Percentiles rank a stretch among this genome's conserved stretches.
phyloP scores from a whole-genome alignment of 1,140 invertebrate genomes.

The Drosophila nasuta region DNA sequence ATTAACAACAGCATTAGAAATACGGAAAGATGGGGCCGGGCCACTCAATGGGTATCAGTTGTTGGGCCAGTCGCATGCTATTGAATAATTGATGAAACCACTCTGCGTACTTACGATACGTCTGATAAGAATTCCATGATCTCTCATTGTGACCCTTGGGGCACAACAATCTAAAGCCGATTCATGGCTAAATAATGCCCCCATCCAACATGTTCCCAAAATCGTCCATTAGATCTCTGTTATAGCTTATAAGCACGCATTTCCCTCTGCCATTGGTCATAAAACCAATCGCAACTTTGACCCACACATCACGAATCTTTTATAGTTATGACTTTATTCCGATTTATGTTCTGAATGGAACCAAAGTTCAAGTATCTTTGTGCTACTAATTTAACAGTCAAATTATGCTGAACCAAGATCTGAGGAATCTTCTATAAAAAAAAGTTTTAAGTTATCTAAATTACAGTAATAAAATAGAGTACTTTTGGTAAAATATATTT shows the following conservation, averaged over 20 bases:
- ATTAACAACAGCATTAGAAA: constrained; percentile 76
- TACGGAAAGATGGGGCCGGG: constrained; percentile 34
- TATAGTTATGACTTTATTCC: constrained; percentile 18
- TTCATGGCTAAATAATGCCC: constrained; percentile 62
- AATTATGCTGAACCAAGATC: not conserved
- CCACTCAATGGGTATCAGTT: constrained; percentile 11
- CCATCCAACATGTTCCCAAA: constrained; percentile 2
- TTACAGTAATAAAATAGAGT: no score
- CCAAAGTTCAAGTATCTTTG: not conserved
- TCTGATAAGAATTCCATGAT: constrained; percentile 27
- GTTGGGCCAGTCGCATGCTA: constrained; percentile 53
- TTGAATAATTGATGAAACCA: constrained; percentile 71
- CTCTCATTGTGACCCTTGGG: constrained; percentile 23
- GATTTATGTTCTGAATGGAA: not conserved
- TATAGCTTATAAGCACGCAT: constrained; percentile 11
- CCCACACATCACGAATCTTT: not conserved
- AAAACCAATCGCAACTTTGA: constrained; percentile 13
- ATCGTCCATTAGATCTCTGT: constrained; percentile 1
- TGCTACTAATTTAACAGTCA: not conserved
- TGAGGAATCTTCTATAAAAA: not conserved
- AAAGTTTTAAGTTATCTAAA: not conserved
- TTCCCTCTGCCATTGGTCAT: constrained; percentile 1
- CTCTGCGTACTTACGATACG: constrained; percentile 30
- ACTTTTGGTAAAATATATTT: no score
- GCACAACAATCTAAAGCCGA: constrained; percentile 20